phyloP scores from a whole-genome alignment of 2,113 vertebrate species.

The Gobio gobio region DNA sequence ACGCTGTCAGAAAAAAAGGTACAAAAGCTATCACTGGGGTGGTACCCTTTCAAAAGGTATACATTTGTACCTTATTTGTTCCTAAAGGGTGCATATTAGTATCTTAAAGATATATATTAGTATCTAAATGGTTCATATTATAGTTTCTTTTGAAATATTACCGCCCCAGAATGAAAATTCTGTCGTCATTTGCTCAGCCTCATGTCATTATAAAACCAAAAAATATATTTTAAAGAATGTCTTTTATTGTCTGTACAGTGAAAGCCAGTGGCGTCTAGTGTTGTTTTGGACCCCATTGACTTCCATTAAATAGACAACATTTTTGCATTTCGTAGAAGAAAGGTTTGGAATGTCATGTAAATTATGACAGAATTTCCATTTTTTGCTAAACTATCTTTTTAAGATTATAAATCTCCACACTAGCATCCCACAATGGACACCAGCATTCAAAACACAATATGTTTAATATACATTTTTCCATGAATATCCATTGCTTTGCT shows the following conservation, averaged over 20 bases:
- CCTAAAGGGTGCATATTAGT: too few species aligned
- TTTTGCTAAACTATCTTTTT: background rate
- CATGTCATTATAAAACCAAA: background rate
- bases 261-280: background rate
- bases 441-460: background rate
- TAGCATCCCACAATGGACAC: background rate
- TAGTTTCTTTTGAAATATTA: too few species aligned
- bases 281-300: background rate
- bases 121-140: too few species aligned
- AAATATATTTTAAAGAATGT: background rate
- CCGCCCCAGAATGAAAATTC: too few species aligned
- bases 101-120: too few species aligned
- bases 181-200: too few species aligned
- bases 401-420: background rate
- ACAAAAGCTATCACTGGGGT: too few species aligned
- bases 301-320: background rate
- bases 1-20: too few species aligned
- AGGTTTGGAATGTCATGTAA: background rate
- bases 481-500: background rate
- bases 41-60: too few species aligned
- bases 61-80: too few species aligned
- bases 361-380: background rate
- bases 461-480: background rate
- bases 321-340: background rate
- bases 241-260: background rate